Evolutionary conservation across 1,140 invertebrate species (phyloP).

Genomic region (Anoplolepis gracilipes): DNA sequence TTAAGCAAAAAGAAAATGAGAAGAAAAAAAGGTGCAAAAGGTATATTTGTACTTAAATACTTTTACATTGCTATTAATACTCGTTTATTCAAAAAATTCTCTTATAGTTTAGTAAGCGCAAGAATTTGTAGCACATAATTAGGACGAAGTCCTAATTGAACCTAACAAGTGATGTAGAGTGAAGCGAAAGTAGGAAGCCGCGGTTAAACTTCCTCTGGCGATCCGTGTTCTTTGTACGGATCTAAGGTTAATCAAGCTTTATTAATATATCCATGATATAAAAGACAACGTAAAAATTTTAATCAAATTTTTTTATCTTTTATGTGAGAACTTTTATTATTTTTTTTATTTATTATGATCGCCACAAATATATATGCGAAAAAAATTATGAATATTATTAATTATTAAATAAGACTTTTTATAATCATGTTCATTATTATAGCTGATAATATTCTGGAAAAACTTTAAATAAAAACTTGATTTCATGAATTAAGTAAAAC

Average conservation of each 20-base stretch:
- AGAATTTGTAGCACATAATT: background rate
- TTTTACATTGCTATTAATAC: background rate
- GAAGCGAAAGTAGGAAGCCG: background rate
- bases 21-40: background rate
- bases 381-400: background rate
- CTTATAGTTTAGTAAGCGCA: background rate
- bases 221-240: too few relatives aligned
- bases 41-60: background rate
- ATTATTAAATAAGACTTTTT: background rate
- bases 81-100: background rate
- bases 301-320: background rate
- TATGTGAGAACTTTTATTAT: background rate
- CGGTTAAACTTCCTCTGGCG: slow-evolving; percentile 3
- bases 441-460: background rate
- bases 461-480: background rate
- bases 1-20: background rate
- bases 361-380: background rate
- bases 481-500: slow-evolving; percentile 29
- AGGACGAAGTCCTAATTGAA: slow-evolving; percentile 15
- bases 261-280: background rate
- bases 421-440: too few relatives aligned
- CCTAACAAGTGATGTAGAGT: background rate
- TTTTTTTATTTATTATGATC: background rate
- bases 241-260: background rate
- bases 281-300: background rate